Percentiles rank a stretch among this genome's conserved stretches.
phyloP scores from a whole-genome alignment of 1,140 invertebrate species.

The Tetraneura akinire region DNA sequence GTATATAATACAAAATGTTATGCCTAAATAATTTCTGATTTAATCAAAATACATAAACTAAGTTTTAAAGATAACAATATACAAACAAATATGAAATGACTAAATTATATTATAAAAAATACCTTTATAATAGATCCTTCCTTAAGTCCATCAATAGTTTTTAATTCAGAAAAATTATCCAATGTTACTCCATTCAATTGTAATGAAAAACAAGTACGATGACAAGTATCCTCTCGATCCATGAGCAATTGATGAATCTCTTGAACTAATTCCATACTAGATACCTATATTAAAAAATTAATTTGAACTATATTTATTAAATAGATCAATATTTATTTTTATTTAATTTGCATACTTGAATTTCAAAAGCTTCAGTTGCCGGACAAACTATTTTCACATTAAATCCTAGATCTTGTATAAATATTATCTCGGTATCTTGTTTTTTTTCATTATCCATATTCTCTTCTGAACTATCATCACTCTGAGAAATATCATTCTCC shows the following conservation, averaged over 20 bases:
- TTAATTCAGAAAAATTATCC: constrained; percentile 97
- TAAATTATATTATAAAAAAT: constrained; percentile 55
- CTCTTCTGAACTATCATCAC: constrained; percentile 60
- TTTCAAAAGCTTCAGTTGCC: constrained; percentile 85
- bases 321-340: too few relatives aligned
- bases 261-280: constrained; percentile 96
- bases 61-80: too few relatives aligned
- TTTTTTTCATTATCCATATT: constrained; percentile 62
- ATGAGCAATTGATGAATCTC: constrained; percentile 97
- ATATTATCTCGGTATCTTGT: constrained; percentile 77
- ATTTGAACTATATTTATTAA: neutral
- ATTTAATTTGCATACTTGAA: constrained; percentile 78
- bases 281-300: constrained; percentile 68
- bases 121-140: constrained; percentile 93
- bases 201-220: constrained; percentile 95
- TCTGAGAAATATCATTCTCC: constrained; percentile 59
- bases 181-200: constrained; percentile 91
- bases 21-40: too few relatives aligned
- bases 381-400: constrained; percentile 89
- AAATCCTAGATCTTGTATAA: constrained; percentile 92
- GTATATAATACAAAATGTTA: too few relatives aligned
- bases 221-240: constrained; percentile 97
- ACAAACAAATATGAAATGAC: neutral
- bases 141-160: constrained; percentile 92
- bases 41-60: too few relatives aligned